Base-by-base conservation (phyloP, 2,888 invertebrate species). In the Tridacna gigas region DNA sequence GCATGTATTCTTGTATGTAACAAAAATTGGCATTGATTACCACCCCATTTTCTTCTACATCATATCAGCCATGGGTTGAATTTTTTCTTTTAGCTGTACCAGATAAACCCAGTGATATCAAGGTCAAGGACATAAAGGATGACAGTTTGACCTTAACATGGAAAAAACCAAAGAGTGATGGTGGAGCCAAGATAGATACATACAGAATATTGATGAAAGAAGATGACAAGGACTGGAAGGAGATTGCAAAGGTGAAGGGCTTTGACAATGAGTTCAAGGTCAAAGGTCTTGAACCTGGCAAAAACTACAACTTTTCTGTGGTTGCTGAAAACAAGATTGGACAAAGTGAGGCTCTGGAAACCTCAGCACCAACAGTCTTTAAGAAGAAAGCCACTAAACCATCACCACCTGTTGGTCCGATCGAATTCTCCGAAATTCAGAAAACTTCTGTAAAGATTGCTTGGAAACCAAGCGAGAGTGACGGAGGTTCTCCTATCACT, bases 231-330 rank as follows among this genome's bases (percentile, higher is more conserved):
- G 89, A 89, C 56, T 99, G 99, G 99, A 96, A 98, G 94, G 96
- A 98, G 81, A 98, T 98, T 87, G 97, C 98, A 94, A 97, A 98
- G 92, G 98, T 98, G 97, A 98, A 98, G 95, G 84, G 91, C 25
- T 90, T 91, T 80, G 91, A 92, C 75, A 92, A 90, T 77, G 90
- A 92, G 28, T 90, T 90, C 85, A 92, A 91, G 47, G 92, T 93
- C 51, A 92, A 91, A 65, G 91, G 93, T 81, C 89, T 95, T 77
- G 84, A 87, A 28, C 91, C 93, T 48, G 92, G 90, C 56, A 91
- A 91, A 76, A 89, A 89, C 71, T 94, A 95, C 86, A 85, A 91
- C 79, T 95, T 95, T 91, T 86, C 93, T 51, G 93, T 95, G 28
- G 88, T 90, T 71, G 95, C 95, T 28, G 94, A 93, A 84, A 95